Evolutionary conservation across 1,140 invertebrate genomes (phyloP).

Genomic region (Lepidurus couesii): DNA sequence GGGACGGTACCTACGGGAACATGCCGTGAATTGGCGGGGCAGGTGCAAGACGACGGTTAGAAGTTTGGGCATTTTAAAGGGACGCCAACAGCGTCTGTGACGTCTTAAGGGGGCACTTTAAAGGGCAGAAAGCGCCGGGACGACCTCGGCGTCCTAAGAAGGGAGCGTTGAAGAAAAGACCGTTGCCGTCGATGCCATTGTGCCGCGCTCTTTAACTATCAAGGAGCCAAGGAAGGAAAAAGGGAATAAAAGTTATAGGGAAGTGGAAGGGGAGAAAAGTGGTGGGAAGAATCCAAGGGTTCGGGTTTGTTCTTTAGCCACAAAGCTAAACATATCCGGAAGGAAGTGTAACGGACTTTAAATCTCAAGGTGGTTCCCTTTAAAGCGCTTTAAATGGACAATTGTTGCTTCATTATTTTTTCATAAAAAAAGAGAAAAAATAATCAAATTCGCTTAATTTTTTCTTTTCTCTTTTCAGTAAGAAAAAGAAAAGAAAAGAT

Average conservation of each 20-base stretch:
- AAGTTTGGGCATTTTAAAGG: not conserved
- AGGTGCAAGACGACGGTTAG: conserved; percentile 20
- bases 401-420: not conserved
- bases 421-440: no score
- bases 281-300: not conserved
- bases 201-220: not conserved
- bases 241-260: not conserved
- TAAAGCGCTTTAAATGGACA: not conserved
- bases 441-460: no score
- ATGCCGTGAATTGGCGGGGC: not conserved
- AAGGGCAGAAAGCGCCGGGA: not conserved
- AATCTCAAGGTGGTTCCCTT: not conserved
- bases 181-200: not conserved
- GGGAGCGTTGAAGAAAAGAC: not conserved
- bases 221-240: not conserved
- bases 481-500: no score
- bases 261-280: not conserved
- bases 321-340: conserved; percentile 19
- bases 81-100: not conserved
- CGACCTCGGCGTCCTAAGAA: not conserved
- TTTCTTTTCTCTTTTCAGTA: no score
- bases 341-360: not conserved
- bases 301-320: not conserved
- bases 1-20: not conserved
- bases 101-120: not conserved